Conservation (phyloP, 2,888 invertebrate species). For the Thereva unica region DNA sequence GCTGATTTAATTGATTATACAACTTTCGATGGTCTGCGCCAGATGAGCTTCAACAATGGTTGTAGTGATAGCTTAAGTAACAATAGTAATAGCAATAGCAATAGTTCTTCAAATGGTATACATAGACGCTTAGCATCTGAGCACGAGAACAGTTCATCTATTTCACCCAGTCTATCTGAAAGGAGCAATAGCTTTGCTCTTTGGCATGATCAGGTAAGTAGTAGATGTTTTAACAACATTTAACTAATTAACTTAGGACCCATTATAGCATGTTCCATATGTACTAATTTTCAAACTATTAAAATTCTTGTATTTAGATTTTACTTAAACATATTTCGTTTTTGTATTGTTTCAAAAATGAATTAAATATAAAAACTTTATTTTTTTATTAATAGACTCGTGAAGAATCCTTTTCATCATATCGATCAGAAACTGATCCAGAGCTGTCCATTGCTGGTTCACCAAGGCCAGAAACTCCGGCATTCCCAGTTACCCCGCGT, state of each 20-base stretch:
- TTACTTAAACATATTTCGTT: background rate
- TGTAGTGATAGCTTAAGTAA: slow-evolving; percentile 42
- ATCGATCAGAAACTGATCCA: slow-evolving; percentile 64
- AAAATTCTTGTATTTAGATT: background rate
- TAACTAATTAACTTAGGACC: slow-evolving; percentile 6
- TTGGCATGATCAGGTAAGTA: slow-evolving; percentile 48
- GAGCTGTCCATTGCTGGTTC: slow-evolving; percentile 64
- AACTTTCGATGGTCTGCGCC: slow-evolving; percentile 42
- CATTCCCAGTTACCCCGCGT: slow-evolving; percentile 89
- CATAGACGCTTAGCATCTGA: slow-evolving; percentile 44
- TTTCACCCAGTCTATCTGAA: slow-evolving; percentile 48
- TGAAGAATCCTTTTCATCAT: slow-evolving; percentile 70
- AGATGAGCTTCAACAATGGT: slow-evolving; percentile 35
- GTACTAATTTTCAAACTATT: slow-evolving; percentile 4
- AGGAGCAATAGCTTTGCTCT: slow-evolving; percentile 46
- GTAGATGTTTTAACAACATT: slow-evolving; percentile 4
- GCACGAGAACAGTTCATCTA: slow-evolving; percentile 47
- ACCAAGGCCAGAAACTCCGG: slow-evolving; percentile 84
- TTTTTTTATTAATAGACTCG: slow-evolving; percentile 58
- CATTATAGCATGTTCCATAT: slow-evolving; percentile 26
- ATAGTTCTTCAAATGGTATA: slow-evolving; percentile 30
- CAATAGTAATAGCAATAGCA: slow-evolving; percentile 44
- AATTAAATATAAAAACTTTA: slow-evolving; percentile 1
- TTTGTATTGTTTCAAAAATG: background rate
- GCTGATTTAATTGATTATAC: slow-evolving; percentile 46